These are phyloP conservation scores for Lordiphosa andalusiaca DNA, from an alignment of 2,888 invertebrate species.

Conservation along the genomic window DNA sequence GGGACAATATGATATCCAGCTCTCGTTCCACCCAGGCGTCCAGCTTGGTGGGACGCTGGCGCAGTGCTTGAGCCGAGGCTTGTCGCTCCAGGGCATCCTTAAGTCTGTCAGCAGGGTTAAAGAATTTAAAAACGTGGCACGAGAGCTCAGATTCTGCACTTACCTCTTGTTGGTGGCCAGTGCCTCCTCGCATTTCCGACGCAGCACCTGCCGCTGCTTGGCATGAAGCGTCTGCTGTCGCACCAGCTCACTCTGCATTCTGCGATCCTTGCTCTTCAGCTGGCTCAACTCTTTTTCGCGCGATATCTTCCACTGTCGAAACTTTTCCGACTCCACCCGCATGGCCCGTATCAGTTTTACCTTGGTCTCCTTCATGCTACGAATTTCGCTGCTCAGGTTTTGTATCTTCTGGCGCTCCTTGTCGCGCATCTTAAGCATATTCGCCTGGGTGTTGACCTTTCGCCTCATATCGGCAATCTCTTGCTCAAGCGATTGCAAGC, in stretches of 20 bases:
- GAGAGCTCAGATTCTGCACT: not conserved
- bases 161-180: conserved; percentile 89
- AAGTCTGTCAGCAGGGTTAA: conserved; percentile 44
- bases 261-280: conserved; percentile 90
- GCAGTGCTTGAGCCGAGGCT: conserved; percentile 63
- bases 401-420: conserved; percentile 89
- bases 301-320: conserved; percentile 89
- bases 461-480: conserved; percentile 87
- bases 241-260: conserved; percentile 89
- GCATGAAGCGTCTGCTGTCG: conserved; percentile 88
- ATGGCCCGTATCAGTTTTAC: conserved; percentile 91
- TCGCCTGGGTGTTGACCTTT: conserved; percentile 86
- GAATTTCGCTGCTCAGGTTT: conserved; percentile 87
- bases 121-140: no score
- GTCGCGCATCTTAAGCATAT: conserved; percentile 87
- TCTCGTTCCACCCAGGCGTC: conserved; percentile 86
- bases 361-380: conserved; percentile 89
- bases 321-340: conserved; percentile 91
- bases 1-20: conserved; percentile 88
- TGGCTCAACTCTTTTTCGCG: conserved; percentile 90
- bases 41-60: conserved; percentile 51
- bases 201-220: conserved; percentile 91
- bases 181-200: conserved; percentile 93
- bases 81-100: conserved; percentile 79
- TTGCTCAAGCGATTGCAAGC: conserved; percentile 88